Percentiles rank a stretch among this genome's conserved stretches.
These are phyloP conservation scores for Pseudochirops cupreus DNA, from an alignment of 2,797 vertebrate species.

Conservation along the genomic window DNA sequence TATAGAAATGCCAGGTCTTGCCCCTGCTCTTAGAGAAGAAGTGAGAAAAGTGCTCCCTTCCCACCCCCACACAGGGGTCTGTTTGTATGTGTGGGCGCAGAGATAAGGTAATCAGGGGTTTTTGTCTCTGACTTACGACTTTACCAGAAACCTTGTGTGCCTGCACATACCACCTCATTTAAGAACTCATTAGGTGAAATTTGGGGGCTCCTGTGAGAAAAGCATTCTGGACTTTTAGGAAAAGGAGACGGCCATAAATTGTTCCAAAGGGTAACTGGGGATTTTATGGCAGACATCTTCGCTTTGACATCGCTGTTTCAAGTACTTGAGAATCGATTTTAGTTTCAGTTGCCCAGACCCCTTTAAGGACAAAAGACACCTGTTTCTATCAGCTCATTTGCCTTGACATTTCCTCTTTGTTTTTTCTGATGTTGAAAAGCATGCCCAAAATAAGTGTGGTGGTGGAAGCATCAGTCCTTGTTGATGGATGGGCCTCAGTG, in stretches of 20 bases:
- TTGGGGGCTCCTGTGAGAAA: not conserved
- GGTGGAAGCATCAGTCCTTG: not conserved
- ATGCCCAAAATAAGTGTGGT: not conserved
- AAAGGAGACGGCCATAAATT: not conserved
- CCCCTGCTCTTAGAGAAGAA: too few relatives aligned
- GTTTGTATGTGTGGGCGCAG: too few relatives aligned
- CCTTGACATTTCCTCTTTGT: not conserved
- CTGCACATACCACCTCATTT: not conserved
- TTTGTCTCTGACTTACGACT: not conserved
- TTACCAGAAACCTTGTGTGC: not conserved
- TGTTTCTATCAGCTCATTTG: not conserved
- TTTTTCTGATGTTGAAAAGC: not conserved
- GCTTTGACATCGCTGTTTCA: not conserved
- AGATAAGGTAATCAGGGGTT: not conserved
- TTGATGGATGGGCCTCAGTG: not conserved
- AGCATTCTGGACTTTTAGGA: not conserved
- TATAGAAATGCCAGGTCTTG: too few relatives aligned
- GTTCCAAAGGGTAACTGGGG: too few relatives aligned
- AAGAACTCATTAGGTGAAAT: not conserved
- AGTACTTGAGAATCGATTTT: not conserved
- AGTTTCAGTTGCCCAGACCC: not conserved
- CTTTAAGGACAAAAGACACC: not conserved
- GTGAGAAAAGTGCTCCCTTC: too few relatives aligned
- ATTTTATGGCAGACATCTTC: not conserved
- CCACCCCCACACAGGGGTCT: too few relatives aligned